Percentiles rank a stretch among this genome's conserved stretches.
These are phyloP conservation scores for Anagrus nilaparvatae DNA, from an alignment of 1,140 invertebrate species.

Conservation along the genomic window DNA sequence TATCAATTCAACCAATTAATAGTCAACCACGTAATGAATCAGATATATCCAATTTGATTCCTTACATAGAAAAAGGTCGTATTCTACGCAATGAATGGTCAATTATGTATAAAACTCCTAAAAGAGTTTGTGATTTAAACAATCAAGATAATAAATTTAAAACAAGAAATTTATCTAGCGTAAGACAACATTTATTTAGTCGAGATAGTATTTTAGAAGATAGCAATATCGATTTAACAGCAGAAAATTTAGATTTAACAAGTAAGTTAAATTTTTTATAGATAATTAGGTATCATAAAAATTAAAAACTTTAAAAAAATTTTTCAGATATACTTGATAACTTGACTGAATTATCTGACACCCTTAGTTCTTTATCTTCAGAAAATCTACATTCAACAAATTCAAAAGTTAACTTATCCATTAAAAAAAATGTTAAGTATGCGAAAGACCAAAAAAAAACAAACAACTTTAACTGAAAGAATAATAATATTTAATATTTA, in stretches of 20 bases:
- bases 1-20: constrained; percentile 36
- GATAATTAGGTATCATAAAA: not conserved
- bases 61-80: constrained; percentile 35
- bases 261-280: constrained; percentile 21
- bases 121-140: constrained; percentile 15
- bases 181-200: constrained; percentile 39
- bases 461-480: too few species aligned
- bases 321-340: too few species aligned
- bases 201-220: constrained; percentile 31
- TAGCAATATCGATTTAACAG: constrained; percentile 22
- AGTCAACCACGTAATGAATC: constrained; percentile 22
- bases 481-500: too few species aligned
- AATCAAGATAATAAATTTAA: constrained; percentile 16
- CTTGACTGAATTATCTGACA: too few species aligned
- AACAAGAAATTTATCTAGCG: constrained; percentile 24
- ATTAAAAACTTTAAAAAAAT: too few species aligned
- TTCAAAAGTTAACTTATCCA: too few species aligned
- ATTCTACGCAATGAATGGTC: constrained; percentile 34
- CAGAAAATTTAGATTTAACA: constrained; percentile 33
- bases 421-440: too few species aligned
- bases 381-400: too few species aligned
- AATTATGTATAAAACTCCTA: constrained; percentile 38
- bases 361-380: too few species aligned
- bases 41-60: constrained; percentile 32
- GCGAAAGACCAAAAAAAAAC: too few species aligned